Evolutionary conservation across 2,113 vertebrate genomes (phyloP).

Genomic region (Speoplatyrhinus poulsoni): DNA sequence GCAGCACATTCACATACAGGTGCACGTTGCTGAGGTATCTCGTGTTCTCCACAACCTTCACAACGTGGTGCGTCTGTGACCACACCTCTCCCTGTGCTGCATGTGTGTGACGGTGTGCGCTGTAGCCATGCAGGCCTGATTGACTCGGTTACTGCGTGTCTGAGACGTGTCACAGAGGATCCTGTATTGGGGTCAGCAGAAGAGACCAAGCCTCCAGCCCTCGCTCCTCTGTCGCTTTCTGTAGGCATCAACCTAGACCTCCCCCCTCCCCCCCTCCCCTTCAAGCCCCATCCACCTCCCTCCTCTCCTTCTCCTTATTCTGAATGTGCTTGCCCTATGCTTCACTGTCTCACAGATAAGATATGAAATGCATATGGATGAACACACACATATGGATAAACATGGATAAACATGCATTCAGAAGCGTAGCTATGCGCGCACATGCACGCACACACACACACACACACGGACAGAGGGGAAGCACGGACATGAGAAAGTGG

Average conservation of each 20-base stretch:
- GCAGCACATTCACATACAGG: constrained; percentile 20
- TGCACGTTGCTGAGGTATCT: not conserved
- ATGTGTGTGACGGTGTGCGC: constrained; percentile 29
- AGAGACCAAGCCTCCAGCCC: constrained; percentile 71
- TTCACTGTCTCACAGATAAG: constrained; percentile 25
- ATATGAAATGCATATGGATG: constrained; percentile 45
- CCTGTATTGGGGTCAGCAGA: constrained; percentile 68
- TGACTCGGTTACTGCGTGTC: constrained; percentile 68
- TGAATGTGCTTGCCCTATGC: constrained; percentile 28
- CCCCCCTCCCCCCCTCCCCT: constrained; percentile 13
- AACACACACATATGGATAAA: not conserved
- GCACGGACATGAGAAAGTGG: constrained; percentile 70
- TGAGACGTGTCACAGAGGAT: constrained; percentile 66
- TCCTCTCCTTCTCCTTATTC: not conserved
- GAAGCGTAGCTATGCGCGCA: not conserved
- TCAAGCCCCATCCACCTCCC: not conserved
- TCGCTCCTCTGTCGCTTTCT: constrained; percentile 69
- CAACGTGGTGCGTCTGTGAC: not conserved
- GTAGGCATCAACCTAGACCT: constrained; percentile 63
- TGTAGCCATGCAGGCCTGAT: constrained; percentile 60
- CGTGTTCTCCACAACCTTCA: not conserved
- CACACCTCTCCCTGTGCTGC: constrained; percentile 1
- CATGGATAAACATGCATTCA: not conserved
- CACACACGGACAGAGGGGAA: constrained; percentile 30
- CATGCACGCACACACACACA: not conserved